These are phyloP conservation scores for Uloborus plumipes DNA, from an alignment of 2,888 invertebrate species.

Conservation along the genomic window DNA sequence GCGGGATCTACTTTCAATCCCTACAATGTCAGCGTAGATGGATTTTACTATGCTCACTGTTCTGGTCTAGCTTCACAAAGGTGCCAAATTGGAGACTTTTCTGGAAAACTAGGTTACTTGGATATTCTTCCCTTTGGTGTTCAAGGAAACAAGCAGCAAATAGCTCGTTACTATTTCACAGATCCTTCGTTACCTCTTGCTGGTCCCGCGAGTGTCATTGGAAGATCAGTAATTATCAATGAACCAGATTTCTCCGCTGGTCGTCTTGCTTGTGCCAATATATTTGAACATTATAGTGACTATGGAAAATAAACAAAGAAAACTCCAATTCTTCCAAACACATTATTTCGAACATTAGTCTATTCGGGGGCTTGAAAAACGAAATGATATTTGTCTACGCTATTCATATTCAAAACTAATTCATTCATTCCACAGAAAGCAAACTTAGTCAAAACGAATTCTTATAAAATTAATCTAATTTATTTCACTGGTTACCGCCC, in stretches of 20 bases:
- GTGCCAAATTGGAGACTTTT: slow-evolving; percentile 91
- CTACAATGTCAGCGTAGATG: slow-evolving; percentile 75
- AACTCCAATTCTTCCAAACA: too few relatives aligned
- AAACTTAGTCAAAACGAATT: too few relatives aligned
- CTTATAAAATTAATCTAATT: too few relatives aligned
- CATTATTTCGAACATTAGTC: too few relatives aligned
- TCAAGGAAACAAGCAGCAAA: slow-evolving; percentile 62
- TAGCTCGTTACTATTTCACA: slow-evolving; percentile 78
- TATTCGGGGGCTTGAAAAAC: too few relatives aligned
- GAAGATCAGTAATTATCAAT: slow-evolving; percentile 87
- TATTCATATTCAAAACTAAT: too few relatives aligned
- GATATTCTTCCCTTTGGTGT: slow-evolving; percentile 74
- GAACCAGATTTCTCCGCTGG: slow-evolving; percentile 81
- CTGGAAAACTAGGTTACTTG: slow-evolving; percentile 86
- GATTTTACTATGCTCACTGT: slow-evolving; percentile 81
- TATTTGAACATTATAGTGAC: slow-evolving; percentile 70
- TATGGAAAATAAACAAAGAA: slow-evolving; percentile 44
- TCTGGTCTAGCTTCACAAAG: slow-evolving; percentile 87
- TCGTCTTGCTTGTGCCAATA: slow-evolving; percentile 89
- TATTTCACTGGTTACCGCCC: too few relatives aligned
- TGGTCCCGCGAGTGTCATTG: slow-evolving; percentile 83
- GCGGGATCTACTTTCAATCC: slow-evolving; percentile 84
- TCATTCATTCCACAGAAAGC: too few relatives aligned
- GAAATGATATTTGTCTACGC: too few relatives aligned
- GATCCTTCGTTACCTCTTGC: slow-evolving; percentile 83